phyloP scores from a whole-genome alignment of 1,140 invertebrate genomes.

The Pseudomyrmex pallidus region DNA sequence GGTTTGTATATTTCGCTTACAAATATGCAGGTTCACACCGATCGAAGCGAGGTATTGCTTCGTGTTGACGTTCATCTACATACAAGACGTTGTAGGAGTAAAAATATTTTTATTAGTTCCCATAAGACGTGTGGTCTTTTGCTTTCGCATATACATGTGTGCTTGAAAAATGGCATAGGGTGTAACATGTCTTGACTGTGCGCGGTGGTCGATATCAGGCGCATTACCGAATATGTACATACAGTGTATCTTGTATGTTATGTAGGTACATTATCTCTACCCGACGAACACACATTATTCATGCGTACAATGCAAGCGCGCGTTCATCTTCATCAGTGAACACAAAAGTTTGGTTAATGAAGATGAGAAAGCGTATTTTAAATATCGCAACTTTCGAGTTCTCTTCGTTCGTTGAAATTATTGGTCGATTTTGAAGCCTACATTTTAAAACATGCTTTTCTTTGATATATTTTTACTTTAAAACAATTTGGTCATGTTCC shows the following conservation, averaged over 20 bases:
- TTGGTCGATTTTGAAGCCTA: background rate
- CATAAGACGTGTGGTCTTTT: background rate
- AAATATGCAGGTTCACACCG: background rate
- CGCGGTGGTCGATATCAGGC: background rate
- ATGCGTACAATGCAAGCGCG: background rate
- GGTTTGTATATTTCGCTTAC: background rate
- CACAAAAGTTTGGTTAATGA: conserved; percentile 37
- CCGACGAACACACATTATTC: background rate
- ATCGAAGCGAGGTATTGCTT: background rate
- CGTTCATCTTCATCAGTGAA: conserved; percentile 4
- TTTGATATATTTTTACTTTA: background rate
- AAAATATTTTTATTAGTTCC: conserved; percentile 37
- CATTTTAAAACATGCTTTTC: background rate
- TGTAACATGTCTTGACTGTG: background rate
- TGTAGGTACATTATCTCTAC: conserved; percentile 11
- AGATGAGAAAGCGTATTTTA: conserved; percentile 19
- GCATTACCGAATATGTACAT: conserved; percentile 17
- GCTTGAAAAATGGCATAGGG: background rate
- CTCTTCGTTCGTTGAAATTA: background rate
- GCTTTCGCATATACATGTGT: background rate
- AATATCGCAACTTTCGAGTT: background rate
- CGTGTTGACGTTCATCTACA: background rate
- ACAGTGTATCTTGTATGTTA: background rate
- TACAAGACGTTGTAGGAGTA: background rate
- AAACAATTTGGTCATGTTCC: background rate